Evolutionary conservation across 1,140 invertebrate genomes (phyloP).

Genomic region (Eupristina koningsbergeri): DNA sequence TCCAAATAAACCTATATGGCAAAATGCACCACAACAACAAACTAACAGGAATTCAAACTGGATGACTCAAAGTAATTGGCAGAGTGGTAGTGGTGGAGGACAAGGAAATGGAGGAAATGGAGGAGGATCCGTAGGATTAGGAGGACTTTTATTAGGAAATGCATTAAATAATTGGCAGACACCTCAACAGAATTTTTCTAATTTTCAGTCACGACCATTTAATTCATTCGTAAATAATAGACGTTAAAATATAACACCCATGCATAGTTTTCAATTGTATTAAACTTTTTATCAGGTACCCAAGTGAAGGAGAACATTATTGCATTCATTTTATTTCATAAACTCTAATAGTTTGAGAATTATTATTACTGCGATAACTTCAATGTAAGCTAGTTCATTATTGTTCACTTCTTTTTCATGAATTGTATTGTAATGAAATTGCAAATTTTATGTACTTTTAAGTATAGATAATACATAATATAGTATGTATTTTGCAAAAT

Average conservation of each 20-base stretch:
- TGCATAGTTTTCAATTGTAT: slow-evolving; percentile 36
- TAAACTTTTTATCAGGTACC: slow-evolving; percentile 38
- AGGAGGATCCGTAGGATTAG: neutral
- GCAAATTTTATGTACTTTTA: slow-evolving; percentile 35
- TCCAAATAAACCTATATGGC: slow-evolving; percentile 35
- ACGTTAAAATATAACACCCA: slow-evolving; percentile 29
- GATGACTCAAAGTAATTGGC: slow-evolving; percentile 44
- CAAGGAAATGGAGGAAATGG: neutral
- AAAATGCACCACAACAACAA: slow-evolving; percentile 24
- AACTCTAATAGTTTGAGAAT: slow-evolving; percentile 15
- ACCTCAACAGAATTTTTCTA: slow-evolving; percentile 45
- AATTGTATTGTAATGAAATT: slow-evolving; percentile 14
- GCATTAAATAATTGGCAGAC: slow-evolving; percentile 41
- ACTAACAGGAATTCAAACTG: slow-evolving; percentile 40
- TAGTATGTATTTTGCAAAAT: slow-evolving; percentile 43
- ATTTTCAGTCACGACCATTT: slow-evolving; percentile 31
- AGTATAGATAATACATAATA: slow-evolving; percentile 25
- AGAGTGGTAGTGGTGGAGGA: slow-evolving; percentile 6
- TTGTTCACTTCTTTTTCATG: slow-evolving; percentile 16
- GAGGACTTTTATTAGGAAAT: slow-evolving; percentile 28
- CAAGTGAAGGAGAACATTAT: neutral
- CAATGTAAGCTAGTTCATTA: slow-evolving; percentile 9
- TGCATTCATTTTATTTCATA: slow-evolving; percentile 37
- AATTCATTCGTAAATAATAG: slow-evolving; percentile 48
- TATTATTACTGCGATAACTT: slow-evolving; percentile 11